Evolutionary conservation across 2,888 invertebrate genomes (phyloP).

Genomic region (Shargacucullia verbasci): DNA sequence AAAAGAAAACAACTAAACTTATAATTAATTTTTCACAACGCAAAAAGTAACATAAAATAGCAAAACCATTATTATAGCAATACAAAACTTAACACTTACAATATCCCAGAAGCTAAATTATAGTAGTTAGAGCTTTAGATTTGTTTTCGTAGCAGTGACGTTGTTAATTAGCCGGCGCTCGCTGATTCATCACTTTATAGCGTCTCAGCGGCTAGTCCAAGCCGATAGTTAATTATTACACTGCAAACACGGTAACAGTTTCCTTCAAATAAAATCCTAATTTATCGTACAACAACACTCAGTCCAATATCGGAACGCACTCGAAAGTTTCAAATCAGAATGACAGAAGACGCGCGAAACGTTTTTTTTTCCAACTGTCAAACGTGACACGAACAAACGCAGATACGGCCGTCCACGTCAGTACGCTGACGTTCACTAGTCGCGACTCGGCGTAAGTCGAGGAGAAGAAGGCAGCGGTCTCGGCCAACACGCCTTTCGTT

Average conservation of each 20-base stretch:
- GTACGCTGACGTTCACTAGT: slow-evolving; percentile 86
- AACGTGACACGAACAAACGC: slow-evolving; percentile 72
- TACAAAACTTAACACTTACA: slow-evolving; percentile 73
- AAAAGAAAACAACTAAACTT: too few species aligned
- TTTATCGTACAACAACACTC: slow-evolving; percentile 65
- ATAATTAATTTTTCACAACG: not conserved
- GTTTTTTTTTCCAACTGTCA: slow-evolving; percentile 82
- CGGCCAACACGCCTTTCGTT: slow-evolving; percentile 87
- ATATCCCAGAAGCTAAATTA: slow-evolving; percentile 71
- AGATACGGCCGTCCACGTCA: slow-evolving; percentile 84
- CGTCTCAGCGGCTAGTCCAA: slow-evolving; percentile 83
- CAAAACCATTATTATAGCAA: slow-evolving; percentile 10
- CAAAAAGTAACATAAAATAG: slow-evolving; percentile 15
- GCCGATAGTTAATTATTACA: slow-evolving; percentile 77
- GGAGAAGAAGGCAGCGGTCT: slow-evolving; percentile 89
- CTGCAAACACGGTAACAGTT: slow-evolving; percentile 74
- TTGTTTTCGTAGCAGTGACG: slow-evolving; percentile 85
- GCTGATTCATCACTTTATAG: slow-evolving; percentile 88
- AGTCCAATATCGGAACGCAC: slow-evolving; percentile 74
- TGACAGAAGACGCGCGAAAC: slow-evolving; percentile 85
- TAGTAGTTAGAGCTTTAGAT: slow-evolving; percentile 72
- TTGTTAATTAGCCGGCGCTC: slow-evolving; percentile 86
- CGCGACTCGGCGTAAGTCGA: slow-evolving; percentile 87
- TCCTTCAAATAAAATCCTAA: slow-evolving; percentile 56
- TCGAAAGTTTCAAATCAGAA: slow-evolving; percentile 76